These are phyloP conservation scores for Rhamnusium bicolor DNA, from an alignment of 2,888 invertebrate species.

Conservation along the genomic window DNA sequence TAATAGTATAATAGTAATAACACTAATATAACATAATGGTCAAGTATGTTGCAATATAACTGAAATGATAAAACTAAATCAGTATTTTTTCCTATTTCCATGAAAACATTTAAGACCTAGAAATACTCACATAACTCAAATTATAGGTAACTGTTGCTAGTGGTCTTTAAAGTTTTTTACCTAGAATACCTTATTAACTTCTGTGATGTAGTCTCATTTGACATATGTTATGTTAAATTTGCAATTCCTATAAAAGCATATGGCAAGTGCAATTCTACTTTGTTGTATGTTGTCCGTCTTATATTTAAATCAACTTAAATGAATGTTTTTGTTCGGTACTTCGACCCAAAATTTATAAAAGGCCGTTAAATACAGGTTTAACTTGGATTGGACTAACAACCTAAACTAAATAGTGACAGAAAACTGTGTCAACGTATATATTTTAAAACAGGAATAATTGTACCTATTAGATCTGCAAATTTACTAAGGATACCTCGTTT, in stretches of 20 bases:
- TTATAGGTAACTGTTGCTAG: constrained; percentile 25
- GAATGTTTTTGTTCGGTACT: not conserved
- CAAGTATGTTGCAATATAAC: too few species aligned
- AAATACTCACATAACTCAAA: constrained; percentile 24
- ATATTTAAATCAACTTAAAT: not conserved
- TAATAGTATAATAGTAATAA: too few species aligned
- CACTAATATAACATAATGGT: too few species aligned
- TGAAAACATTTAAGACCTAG: not conserved
- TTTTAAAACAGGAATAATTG: too few species aligned
- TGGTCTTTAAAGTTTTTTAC: constrained; percentile 23
- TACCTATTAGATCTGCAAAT: too few species aligned
- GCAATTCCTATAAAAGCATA: constrained; percentile 35
- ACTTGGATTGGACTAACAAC: too few species aligned
- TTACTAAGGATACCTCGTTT: too few species aligned
- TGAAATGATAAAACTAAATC: not conserved
- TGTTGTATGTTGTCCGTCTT: not conserved
- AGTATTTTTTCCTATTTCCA: not conserved
- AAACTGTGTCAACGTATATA: not conserved
- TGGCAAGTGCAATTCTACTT: constrained; percentile 29
- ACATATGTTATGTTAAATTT: constrained; percentile 31
- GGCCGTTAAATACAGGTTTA: not conserved
- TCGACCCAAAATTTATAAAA: not conserved
- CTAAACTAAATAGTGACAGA: too few species aligned
- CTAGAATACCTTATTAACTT: constrained; percentile 18
- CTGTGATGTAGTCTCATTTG: constrained; percentile 34